Percentiles rank a stretch among this genome's conserved stretches.
Conservation (phyloP, 2,888 invertebrate genomes). For the Ypsolopha scabrella region DNA sequence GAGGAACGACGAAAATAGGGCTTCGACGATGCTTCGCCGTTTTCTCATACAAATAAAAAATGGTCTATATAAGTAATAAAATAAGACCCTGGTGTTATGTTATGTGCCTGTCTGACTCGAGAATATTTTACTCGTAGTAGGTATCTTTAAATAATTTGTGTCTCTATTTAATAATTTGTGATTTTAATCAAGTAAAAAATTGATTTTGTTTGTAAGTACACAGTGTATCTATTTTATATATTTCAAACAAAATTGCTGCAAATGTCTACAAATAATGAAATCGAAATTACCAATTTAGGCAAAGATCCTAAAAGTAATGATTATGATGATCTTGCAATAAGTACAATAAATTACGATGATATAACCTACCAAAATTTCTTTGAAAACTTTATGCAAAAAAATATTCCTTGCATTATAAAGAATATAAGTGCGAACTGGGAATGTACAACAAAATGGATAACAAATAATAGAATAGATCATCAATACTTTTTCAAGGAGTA, state of each 20-base stretch:
- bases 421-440: slow-evolving; percentile 75
- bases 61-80: no score
- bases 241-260: neutral
- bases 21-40: no score
- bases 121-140: no score
- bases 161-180: no score
- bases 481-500: slow-evolving; percentile 70
- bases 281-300: slow-evolving; percentile 18
- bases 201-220: no score
- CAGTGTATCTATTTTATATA: no score
- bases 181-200: no score
- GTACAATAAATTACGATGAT: slow-evolving; percentile 12
- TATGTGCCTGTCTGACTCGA: no score
- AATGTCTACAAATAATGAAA: slow-evolving; percentile 16
- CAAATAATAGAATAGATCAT: slow-evolving; percentile 68
- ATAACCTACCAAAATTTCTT: slow-evolving; percentile 71
- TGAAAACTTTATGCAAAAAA: slow-evolving; percentile 43
- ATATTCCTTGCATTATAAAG: slow-evolving; percentile 76
- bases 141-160: no score
- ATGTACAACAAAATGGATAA: slow-evolving; percentile 73
- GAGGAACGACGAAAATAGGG: no score
- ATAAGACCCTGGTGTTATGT: no score
- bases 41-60: no score
- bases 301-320: neutral
- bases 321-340: slow-evolving; percentile 11